Evolutionary conservation across 2,113 vertebrate species (phyloP), one percentile per base, ranked within the genome.

Genomic region (Beaufortia kweichowensis): DNA sequence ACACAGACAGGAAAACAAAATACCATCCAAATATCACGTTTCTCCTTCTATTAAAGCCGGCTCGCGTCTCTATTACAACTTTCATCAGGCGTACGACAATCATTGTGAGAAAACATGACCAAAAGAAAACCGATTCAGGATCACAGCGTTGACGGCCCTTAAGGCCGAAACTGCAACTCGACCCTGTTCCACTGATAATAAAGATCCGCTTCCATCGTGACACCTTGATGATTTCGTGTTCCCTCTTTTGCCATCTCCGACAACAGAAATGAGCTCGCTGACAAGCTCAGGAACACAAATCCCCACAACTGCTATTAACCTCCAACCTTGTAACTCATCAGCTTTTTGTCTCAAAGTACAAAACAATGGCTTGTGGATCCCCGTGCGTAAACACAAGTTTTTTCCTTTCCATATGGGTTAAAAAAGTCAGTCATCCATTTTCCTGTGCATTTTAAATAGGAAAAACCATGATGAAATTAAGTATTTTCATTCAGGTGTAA

Each of bases 281-380:
- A 68, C 24, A 75, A 70, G 64, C 46, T 69, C 29, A 4, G 15
- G 14, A 41, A 48, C 21, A 61, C 56, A 62, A 35, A 53, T 60
- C 55, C 28, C 43, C 17, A 60, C 23, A 57, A 59, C 21, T 50
- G 57, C 21, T 39, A 50, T 78, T 78, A 70, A 78, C 76, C 76
- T 70, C 33, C 66, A 62, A 26, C 63, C 63, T 67, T 46, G 55
- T 78, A 62, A 78, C 65, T 70, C 76, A 70, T 78, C 76, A 70
- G 55, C 55, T 70, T 62, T n/a, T 70, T 61, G 59, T 70, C 24
- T 53, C 57, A n/a, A 35, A 60, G 15, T 12, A 50, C 43, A 78
- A 68, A 46, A 70, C 66, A 78, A 62, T 50, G 43, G 41, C 56
- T 48, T 15, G 4, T 7, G 12, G 53, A 77, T 68, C 23, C 57